Evolutionary conservation across 2,113 vertebrate species (phyloP).

Genomic region (Psilopsiagon aurifrons): DNA sequence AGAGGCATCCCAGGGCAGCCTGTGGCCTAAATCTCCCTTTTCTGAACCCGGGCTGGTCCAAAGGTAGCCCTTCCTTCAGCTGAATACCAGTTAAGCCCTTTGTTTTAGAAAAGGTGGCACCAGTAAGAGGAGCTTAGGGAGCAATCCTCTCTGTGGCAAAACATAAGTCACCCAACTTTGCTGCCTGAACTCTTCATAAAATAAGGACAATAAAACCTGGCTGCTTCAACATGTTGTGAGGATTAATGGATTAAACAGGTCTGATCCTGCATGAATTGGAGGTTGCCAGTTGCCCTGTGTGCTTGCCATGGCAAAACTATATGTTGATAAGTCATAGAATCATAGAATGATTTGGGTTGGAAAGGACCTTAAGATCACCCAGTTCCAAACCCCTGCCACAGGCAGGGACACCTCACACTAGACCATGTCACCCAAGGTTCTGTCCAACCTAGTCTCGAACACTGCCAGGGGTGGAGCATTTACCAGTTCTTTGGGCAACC

Average conservation of each 20-base stretch:
- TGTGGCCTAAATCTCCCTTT: neutral
- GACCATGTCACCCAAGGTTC: neutral
- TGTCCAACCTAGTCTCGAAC: neutral
- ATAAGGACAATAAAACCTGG: neutral
- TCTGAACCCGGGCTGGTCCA: neutral
- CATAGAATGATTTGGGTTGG: neutral
- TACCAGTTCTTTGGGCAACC: neutral
- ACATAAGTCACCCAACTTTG: neutral
- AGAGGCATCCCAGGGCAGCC: neutral
- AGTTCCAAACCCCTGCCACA: neutral
- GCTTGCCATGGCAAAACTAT: neutral
- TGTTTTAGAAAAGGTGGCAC: neutral
- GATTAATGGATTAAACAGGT: constrained; percentile 57
- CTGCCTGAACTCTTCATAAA: neutral
- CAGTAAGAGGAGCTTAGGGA: neutral
- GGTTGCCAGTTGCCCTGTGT: neutral
- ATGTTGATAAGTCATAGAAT: neutral
- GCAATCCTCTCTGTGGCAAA: neutral
- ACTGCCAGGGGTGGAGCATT: neutral
- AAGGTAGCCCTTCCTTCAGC: neutral
- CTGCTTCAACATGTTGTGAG: constrained; percentile 19
- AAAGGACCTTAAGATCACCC: neutral
- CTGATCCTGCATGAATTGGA: constrained; percentile 32
- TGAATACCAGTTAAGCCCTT: neutral
- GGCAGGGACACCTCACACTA: neutral